Base-by-base conservation (phyloP, 92 coral and sea anemone genomes). In the Meandrina meandrites region DNA sequence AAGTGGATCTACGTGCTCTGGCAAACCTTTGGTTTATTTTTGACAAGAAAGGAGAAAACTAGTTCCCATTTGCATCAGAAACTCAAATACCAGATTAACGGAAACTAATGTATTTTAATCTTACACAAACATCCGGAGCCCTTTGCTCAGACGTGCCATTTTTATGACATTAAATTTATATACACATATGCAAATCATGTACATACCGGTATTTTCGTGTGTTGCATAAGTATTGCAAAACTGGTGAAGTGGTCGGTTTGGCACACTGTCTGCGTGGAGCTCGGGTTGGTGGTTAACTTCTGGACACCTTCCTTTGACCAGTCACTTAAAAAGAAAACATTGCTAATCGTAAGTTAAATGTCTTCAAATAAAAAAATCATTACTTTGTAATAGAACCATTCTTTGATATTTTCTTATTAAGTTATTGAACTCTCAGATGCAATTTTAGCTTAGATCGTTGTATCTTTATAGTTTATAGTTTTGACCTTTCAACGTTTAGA, bases 191-290 rank as follows among this genome's bases (percentile, higher is more conserved):
- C n/a, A n/a, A n/a, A n/a, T n/a, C n/a, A n/a, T n/a, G n/a, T 0
- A 56, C 87, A 27, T 21, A 93, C 92, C 88, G 66, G 40, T 70
- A 66, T 81, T 50, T 85, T 56, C 22, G 73, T 86, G 73, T 84
- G 88, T 57, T 87, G 91, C 85, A 94, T 88, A 1, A 94, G 90
- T 19, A 94, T 86, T 17, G 96, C 94, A 74, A 94, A 94, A 87
- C 94, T 94, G 12, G 94, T 89, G 31, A 94, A 90, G 69, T 94
- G 96, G 22, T 75, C 40, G 21, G 96, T 89, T 79, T 76, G 58
- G 79, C 96, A 94, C 24, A 80, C 86, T 11, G 89, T 77, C 0
- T 21, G 80, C 17, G 57, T 37, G 11, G 84, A 21, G 77, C 73
- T 81, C 2, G 75, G 31, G 19, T n/a, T 12, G 19, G 72, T 1